Base-by-base conservation (phyloP, 2,797 vertebrate species). In the Garrulus glandarius region DNA sequence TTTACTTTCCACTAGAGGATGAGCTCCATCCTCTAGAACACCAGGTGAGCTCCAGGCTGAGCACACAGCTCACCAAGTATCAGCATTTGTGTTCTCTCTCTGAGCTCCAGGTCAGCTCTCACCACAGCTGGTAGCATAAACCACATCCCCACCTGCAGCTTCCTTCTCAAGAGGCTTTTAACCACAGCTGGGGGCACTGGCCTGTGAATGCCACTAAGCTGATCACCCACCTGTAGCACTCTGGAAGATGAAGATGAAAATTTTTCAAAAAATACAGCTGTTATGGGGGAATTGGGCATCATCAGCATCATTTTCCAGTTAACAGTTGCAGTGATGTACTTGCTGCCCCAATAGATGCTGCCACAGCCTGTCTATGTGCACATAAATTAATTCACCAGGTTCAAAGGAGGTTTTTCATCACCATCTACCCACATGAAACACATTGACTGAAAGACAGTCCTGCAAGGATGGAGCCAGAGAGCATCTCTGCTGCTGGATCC, bases 211-310 rank as follows among this genome's bases (percentile, higher is more conserved):
- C 9, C 57, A 36, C 50, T 10, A 15, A 37, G n/a, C 22, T 29
- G 3, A 59, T 12, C 43, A 47, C 14, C 14, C 46, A 57, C 56
- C 49, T 46, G 49, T 3, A 84, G 49, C 37, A 78, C 57, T 74
- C 9, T 6, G 4, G 76, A 37, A 68, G 11, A 29, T 4, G 2
- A 70, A 29, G 0, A 41, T 11, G 37, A 74, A 77, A 52, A 22
- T 7, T 26, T 5, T n/a, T 41, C 52, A 0, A 21, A 50, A 88
- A 63, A 3, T 0, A 11, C 23, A 84, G 39, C 37, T 52, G 13
- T 36, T 61, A 6, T 1, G 18, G 30, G 37, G 13, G 13, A 9
- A 7, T 3, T 46, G 17, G 36, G 9, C 43, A 9, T 9, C 32
- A 75, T 4, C 52, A 63, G 22, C 64, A 70, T 23, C 3, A 11